phyloP scores from a whole-genome alignment of 2,113 vertebrate genomes.

The Uria lomvia region DNA sequence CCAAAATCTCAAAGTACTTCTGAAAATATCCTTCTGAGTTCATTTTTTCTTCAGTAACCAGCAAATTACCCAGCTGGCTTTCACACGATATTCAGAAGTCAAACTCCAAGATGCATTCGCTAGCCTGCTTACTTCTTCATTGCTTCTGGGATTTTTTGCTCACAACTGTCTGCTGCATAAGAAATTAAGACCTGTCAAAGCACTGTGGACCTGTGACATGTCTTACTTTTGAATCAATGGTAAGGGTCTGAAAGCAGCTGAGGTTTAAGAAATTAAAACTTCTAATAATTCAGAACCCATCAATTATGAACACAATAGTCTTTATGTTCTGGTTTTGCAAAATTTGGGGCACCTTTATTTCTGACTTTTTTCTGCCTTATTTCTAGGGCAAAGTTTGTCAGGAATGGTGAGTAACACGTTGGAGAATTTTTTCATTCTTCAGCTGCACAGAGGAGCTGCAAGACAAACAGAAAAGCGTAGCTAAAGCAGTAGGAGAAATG shows the following conservation, averaged over 20 bases:
- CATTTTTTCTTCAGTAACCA: not conserved
- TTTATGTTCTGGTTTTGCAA: constrained; percentile 19
- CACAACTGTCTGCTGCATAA: constrained; percentile 7
- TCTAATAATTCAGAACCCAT: constrained; percentile 70
- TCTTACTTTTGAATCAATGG: constrained; percentile 64
- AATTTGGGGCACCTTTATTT: not conserved
- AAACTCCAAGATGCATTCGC: not conserved
- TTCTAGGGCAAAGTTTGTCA: constrained; percentile 72
- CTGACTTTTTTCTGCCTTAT: not conserved
- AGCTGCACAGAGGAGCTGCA: constrained; percentile 72
- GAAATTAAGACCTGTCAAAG: constrained; percentile 82
- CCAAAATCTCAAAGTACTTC: constrained; percentile 25
- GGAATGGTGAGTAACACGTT: constrained; percentile 68
- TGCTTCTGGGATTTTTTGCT: not conserved
- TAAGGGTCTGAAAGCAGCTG: constrained; percentile 69
- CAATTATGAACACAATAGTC: constrained; percentile 65
- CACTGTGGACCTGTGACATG: constrained; percentile 70
- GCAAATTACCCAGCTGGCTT: not conserved
- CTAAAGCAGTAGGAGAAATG: constrained; percentile 80
- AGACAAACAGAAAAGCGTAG: constrained; percentile 79
- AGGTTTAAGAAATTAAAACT: constrained; percentile 69
- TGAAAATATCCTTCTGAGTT: constrained; percentile 20
- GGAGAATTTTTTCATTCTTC: constrained; percentile 73
- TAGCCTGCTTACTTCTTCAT: not conserved
- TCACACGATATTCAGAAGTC: not conserved